Evolutionary conservation across 1,140 invertebrate species (phyloP), one percentile per base, ranked within the genome.

Genomic region (Zaprionus kolodkinae): DNA sequence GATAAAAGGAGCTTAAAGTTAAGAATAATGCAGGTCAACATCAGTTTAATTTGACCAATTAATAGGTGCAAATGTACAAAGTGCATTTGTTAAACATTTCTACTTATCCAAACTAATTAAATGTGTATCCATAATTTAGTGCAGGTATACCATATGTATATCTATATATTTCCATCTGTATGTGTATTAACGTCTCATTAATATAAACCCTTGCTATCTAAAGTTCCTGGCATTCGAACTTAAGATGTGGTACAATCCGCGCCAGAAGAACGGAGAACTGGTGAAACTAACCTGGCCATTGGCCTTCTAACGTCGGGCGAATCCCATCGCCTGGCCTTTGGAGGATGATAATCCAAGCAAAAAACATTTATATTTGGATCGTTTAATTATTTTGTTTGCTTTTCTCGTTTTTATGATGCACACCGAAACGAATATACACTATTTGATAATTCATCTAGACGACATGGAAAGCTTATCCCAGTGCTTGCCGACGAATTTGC

Each of bases 351-450:
- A 66, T 59, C n/a, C 43, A n/a, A 52, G 13, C 7, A 6, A 21
- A 0, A n/a, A 5, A 6, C n/a, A 12, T 33, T 9, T 55, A 9
- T 50, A 7, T 12, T 21, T 50, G 12, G 72, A 78, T 55, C 59
- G 67, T 3, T 57, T 69, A 10, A 30, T 54, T 3, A 68, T 63
- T 27, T 6, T 38, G 0, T 15, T 59, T n/a, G 71, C 25, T 10
- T 72, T 81, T 25, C 0, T 75, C 6, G 40, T 67, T 0, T 69
- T 78, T 15, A 35, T 67, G 0, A 17, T 63, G 11, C 70, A 77
- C 38, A 77, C 61, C 25, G 67, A 69, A 33, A 67, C 65, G 4
- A 72, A 78, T 27, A 15, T 78, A 3, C 72, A 73, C 56, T 81
- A 81, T 65, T 50, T 81, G 10, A 6, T 60, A 2, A 3, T 40